A percentile compares a stretch with the other conserved stretches of the same genome.
Evolutionary conservation across 2,888 invertebrate genomes (phyloP).

Genomic region (Andricus curvator): DNA sequence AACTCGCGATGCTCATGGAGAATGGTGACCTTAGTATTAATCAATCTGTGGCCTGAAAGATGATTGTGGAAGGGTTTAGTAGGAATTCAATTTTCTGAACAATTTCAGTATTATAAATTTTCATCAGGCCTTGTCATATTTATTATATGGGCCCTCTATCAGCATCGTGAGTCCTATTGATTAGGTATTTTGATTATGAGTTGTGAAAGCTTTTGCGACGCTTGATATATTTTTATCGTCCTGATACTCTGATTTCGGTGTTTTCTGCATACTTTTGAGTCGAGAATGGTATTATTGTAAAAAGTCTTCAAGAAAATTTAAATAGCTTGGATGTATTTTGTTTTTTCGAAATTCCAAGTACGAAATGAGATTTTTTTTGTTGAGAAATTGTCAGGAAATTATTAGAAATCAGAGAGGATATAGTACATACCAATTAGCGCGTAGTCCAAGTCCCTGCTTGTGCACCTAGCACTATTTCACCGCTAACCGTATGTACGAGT

Average conservation of each 20-base stretch:
- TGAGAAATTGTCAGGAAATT: conserved; percentile 12
- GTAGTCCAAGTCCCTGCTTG: conserved; percentile 60
- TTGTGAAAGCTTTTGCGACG: not conserved
- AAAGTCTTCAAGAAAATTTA: not conserved
- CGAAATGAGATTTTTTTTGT: not conserved
- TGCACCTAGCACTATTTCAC: conserved; percentile 56
- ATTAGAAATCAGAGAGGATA: conserved; percentile 3
- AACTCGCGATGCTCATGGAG: not conserved
- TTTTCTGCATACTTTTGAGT: not conserved
- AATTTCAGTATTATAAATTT: conserved; percentile 28
- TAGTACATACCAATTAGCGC: conserved; percentile 56
- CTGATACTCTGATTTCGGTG: not conserved
- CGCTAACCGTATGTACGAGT: conserved; percentile 46
- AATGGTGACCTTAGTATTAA: not conserved
- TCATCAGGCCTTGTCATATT: not conserved
- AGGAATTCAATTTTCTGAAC: conserved; percentile 17
- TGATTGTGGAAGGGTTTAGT: not conserved
- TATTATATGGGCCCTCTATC: not conserved
- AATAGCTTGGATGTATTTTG: not conserved
- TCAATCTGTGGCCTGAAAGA: not conserved
- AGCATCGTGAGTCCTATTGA: conserved; percentile 5
- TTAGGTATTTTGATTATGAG: not conserved
- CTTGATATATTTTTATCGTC: not conserved
- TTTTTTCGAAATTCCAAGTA: not conserved
- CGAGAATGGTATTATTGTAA: not conserved